Evolutionary conservation across 2,797 vertebrate species (phyloP), one percentile per base, ranked within the genome.

Genomic region (Anisognathus igniventris): DNA sequence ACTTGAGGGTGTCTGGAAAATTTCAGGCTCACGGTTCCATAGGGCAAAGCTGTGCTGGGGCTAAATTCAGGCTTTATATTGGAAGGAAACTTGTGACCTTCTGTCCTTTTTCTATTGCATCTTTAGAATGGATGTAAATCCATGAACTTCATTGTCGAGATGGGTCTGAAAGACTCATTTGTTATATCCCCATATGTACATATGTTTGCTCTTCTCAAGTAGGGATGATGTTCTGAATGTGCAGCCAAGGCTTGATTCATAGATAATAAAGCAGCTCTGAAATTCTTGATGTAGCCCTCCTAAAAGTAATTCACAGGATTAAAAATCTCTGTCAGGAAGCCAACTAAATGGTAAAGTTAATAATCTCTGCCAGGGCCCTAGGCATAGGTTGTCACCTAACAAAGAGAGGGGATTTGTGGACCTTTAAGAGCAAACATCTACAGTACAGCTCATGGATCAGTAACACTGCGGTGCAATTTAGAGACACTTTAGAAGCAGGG

Each of bases 241-340:
- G 44, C 58, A 92, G 75, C 65, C 66, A 48, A 83, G 39, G 8
- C 22, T 91, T 68, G 53, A 77, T 91, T 92, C 40, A 19, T 11
- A 68, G 61, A 33, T 72, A 74, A 57, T 65, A 96, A 87, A 80
- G 30, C 31, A 67, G 35, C 31, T 90, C 67, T 88, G 67, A 91
- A 77, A 57, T 21, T 66, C 57, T 67, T 74, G 33, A 68, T 30
- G 58, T 65, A 87, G 80, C 28, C 31, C 45, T 88, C 74, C 74
- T 86, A 86, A 95, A 95, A 93, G 75, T 90, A 86, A 83, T 83
- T 72, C 65, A 9, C 28, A 56, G 60, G 61, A 88, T 94, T 77
- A 83, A 89, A 94, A 74, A n/a, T 57, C 53, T 92, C 48, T 70
- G 15, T 85, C 35, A 68, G 81, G 65, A 79, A 86, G 66, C 35